Conservation (phyloP, 1,140 invertebrate species). For the Heliothis subflexa region DNA sequence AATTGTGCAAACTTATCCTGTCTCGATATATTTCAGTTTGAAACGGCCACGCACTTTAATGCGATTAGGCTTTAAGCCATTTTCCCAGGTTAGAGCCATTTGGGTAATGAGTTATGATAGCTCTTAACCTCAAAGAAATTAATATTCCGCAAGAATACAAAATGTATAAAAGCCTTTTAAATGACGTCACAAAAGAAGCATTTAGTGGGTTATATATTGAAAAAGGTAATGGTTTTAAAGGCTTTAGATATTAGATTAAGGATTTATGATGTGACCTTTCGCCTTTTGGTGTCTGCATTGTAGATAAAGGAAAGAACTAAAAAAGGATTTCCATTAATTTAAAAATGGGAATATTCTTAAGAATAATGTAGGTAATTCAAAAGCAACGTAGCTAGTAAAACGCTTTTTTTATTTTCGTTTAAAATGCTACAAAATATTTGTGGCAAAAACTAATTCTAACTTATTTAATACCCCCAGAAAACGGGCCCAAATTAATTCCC, state of each 20-base stretch:
- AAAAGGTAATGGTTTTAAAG: constrained; percentile 9
- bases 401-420: no score
- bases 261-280: not conserved
- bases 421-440: no score
- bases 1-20: constrained; percentile 27
- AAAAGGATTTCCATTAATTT: no score
- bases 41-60: constrained; percentile 56
- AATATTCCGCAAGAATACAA: constrained; percentile 46
- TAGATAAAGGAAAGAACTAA: no score
- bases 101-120: constrained; percentile 71
- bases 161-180: constrained; percentile 1
- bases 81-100: constrained; percentile 66
- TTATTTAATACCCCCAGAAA: not conserved
- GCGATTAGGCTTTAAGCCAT: constrained; percentile 71
- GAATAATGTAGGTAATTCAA: no score
- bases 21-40: constrained; percentile 57
- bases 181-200: not conserved
- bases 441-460: no score
- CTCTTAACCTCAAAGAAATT: constrained; percentile 63
- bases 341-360: no score
- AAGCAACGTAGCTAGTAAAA: no score
- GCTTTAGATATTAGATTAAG: not conserved
- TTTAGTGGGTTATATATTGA: constrained; percentile 45
- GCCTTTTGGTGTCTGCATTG: no score
- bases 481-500: not conserved